Evolutionary conservation across 2,797 vertebrate species (phyloP).

Genomic region (Notamacropus eugenii): DNA sequence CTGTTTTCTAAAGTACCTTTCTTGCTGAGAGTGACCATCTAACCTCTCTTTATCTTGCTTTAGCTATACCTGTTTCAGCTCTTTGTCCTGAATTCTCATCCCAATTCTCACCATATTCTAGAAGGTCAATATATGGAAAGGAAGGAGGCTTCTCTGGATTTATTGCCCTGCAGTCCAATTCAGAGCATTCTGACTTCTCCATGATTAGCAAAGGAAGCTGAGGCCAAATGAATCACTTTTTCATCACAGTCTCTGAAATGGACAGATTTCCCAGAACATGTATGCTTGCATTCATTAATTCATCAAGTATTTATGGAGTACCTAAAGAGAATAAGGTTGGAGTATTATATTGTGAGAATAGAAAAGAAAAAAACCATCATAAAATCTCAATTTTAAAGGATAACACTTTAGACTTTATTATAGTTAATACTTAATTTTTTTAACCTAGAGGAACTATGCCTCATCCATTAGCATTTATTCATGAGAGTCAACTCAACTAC

Average conservation of each 20-base stretch:
- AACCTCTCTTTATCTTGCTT: neutral
- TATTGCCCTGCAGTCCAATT: neutral
- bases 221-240: neutral
- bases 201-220: neutral
- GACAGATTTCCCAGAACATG: neutral
- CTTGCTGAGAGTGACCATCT: neutral
- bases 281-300: neutral
- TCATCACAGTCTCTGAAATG: neutral
- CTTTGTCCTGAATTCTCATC: neutral
- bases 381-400: neutral
- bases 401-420: neutral
- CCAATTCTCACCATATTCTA: rapidly evolving
- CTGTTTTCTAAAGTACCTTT: neutral
- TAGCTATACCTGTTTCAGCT: neutral
- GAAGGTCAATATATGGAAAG: too few relatives aligned
- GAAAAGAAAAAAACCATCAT: neutral
- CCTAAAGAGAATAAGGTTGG: slow-evolving; percentile 8
- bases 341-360: neutral
- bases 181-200: neutral
- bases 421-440: slow-evolving; percentile 1
- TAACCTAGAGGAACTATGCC: neutral
- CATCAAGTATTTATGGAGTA: neutral
- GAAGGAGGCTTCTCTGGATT: too few relatives aligned
- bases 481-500: neutral
- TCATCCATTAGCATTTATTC: neutral